Base-by-base conservation (phyloP, 1,140 invertebrate genomes). In the Calliphora vicina region DNA sequence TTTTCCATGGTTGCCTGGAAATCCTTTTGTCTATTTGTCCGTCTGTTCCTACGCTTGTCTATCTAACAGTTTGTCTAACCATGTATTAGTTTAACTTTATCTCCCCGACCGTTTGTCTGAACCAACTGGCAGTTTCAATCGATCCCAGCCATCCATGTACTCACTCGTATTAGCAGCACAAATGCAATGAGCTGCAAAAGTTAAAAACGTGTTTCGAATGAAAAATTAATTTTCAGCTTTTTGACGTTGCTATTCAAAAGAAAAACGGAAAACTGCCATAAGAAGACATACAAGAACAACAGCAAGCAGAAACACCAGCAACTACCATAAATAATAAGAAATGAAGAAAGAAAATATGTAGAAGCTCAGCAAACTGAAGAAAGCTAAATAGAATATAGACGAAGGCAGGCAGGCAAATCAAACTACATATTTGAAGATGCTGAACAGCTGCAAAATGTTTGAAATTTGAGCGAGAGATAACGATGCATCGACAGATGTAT, bases 181-280 rank as follows among this genome's bases (percentile, higher is more conserved):
- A 67, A 23, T 10, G n/a, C 20, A 67, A 67, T 23, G 61, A 23
- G 61, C 61, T 67, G 61, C 61, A 67, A 67, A 67, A 67, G 61
- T 67, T 67, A 67, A 67, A 23, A 67, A 67, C 61, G 61, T 67
- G 61, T 67, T 67, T 67, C 25, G 61, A 67, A 67, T 67, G 61
- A 67, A 67, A 67, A 67, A 67, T 67, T 67, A 67, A 67, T 67
- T 67, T 67, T 67, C 61, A 67, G 17, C 61, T 67, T 67, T 67
- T 67, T 67, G 61, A 67, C 23, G 61, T 67, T 23, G 61, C 17
- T 67, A 25, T 57, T 57, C 50, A 17, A 57, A 57, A 57, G 1
- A 57, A 57, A n/a, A n/a, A 57, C 50, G 50, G 5, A 20, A 23
- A 67, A 23, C n/a, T 67, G 20, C 17, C 8, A 67, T n/a, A 67